Base-by-base conservation (phyloP, 2,797 vertebrate genomes). In the Sebastolobus alascanus region DNA sequence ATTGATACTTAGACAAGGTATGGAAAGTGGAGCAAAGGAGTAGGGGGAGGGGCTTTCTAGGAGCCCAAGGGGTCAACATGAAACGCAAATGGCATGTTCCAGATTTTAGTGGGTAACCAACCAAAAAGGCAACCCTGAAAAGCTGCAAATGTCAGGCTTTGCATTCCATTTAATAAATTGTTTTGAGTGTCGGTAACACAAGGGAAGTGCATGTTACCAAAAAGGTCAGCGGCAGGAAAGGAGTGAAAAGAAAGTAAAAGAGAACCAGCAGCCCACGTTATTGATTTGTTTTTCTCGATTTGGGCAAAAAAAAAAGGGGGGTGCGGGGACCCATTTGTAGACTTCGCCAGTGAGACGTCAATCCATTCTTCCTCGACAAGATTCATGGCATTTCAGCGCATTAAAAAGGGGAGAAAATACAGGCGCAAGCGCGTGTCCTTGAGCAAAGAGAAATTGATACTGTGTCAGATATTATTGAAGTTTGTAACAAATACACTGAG, bases 211-310 rank as follows among this genome's bases (percentile, higher is more conserved):
- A 77, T 77, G 86, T 87, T 78, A 63, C 73, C 74, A 84, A 86
- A 95, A 96, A 94, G 94, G 94, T 94, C 94, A 93, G 68, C 25
- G 22, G 66, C 80, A 65, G 76, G 78, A 82, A 88, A 75, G 61
- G 68, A 84, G 64, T 74, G 82, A 77, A 84, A 79, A 66, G 83
- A 87, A 80, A 86, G 87, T 80, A 72, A 73, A 79, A 68, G 68
- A 77, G 82, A 89, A 90, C 76, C 89, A 75, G 80, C 80, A 61
- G 68, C 77, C 59, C 59, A 35, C n/a, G 8, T 50, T 93, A 95
- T 95, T 77, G 94, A 95, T 96, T 93, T 91, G 86, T 90, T 94
- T 92, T 89, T 83, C 88, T 91, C 65, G 0, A 76, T 89, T 89
- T 80, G 72, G 55, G 59, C 46, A 79, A 68, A 69, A 59, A 77